These are phyloP conservation scores for Meiosimyza platycephala DNA, from an alignment of 2,888 invertebrate species.

Conservation along the genomic window DNA sequence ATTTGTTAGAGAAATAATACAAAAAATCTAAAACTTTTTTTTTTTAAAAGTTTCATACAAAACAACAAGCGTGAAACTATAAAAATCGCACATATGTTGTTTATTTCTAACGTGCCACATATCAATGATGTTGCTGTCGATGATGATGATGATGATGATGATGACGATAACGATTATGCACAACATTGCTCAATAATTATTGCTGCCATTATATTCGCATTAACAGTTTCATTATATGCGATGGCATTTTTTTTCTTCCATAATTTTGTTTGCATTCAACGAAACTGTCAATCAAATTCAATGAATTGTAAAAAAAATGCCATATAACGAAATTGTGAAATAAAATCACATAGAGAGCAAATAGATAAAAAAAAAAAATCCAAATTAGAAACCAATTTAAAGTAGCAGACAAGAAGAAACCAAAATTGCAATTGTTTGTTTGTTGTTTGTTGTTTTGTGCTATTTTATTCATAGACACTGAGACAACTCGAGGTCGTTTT, in stretches of 20 bases:
- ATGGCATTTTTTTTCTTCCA: not conserved
- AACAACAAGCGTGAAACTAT: slow-evolving; percentile 9
- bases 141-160: slow-evolving; percentile 1
- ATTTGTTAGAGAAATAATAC: not conserved
- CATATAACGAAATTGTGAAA: not conserved
- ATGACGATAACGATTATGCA: not conserved
- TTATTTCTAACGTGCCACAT: not conserved
- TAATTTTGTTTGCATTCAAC: not conserved
- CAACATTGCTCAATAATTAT: too few species aligned
- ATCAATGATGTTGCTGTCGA: slow-evolving; percentile 8
- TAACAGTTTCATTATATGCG: slow-evolving; percentile 13
- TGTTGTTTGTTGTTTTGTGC: slow-evolving; percentile 12
- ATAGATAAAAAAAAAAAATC: not conserved
- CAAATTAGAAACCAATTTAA: slow-evolving; percentile 7
- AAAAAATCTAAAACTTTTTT: too few species aligned
- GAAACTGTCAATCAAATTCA: slow-evolving; percentile 16
- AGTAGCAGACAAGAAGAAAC: not conserved
- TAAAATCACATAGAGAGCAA: not conserved
- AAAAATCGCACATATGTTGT: slow-evolving; percentile 21
- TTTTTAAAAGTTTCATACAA: not conserved
- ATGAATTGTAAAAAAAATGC: slow-evolving; percentile 2
- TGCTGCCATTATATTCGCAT: slow-evolving; percentile 27
- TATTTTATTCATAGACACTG: slow-evolving; percentile 14
- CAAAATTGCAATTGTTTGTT: not conserved
- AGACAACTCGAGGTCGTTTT: slow-evolving; percentile 2